Evolutionary conservation across 2,797 vertebrate species (phyloP).

Genomic region (Echeneis naucrates): DNA sequence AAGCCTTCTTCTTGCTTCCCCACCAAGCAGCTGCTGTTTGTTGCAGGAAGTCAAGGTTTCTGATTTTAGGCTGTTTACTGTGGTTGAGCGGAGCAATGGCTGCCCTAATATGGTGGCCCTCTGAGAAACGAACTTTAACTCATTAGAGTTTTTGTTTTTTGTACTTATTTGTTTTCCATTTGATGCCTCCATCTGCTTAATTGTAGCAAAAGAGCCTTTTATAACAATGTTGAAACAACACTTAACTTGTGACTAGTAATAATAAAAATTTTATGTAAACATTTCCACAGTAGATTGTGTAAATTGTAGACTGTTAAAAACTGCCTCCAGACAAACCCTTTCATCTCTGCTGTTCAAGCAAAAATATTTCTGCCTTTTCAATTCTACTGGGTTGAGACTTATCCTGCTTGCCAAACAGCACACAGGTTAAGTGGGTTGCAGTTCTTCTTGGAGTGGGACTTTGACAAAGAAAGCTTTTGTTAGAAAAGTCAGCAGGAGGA

Average conservation of each 20-base stretch:
- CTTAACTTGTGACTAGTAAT: neutral
- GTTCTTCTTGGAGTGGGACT: conserved; percentile 29
- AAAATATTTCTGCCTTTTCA: conserved; percentile 26
- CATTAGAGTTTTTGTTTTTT: neutral
- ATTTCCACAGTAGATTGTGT: neutral
- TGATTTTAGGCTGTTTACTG: conserved; percentile 37
- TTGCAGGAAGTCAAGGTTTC: conserved; percentile 40
- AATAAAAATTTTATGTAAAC: neutral
- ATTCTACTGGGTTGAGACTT: conserved; percentile 29
- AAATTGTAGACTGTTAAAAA: too few species aligned
- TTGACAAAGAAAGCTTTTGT: conserved; percentile 58
- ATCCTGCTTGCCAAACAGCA: conserved; percentile 44
- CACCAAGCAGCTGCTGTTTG: conserved; percentile 47
- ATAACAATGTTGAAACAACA: conserved; percentile 4
- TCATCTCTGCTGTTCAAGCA: neutral
- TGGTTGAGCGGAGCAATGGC: neutral
- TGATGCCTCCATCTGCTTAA: conserved; percentile 14
- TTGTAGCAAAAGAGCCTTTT: neutral
- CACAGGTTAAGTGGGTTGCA: conserved; percentile 40
- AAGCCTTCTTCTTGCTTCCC: conserved; percentile 26
- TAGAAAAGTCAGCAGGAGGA: conserved; percentile 29
- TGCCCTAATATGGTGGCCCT: conserved; percentile 22
- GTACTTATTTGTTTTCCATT: neutral
- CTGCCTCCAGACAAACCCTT: conserved; percentile 13
- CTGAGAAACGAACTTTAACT: conserved; percentile 1